Conservation (phyloP, 2,797 vertebrate genomes). For the Synaphobranchus kaupii region DNA sequence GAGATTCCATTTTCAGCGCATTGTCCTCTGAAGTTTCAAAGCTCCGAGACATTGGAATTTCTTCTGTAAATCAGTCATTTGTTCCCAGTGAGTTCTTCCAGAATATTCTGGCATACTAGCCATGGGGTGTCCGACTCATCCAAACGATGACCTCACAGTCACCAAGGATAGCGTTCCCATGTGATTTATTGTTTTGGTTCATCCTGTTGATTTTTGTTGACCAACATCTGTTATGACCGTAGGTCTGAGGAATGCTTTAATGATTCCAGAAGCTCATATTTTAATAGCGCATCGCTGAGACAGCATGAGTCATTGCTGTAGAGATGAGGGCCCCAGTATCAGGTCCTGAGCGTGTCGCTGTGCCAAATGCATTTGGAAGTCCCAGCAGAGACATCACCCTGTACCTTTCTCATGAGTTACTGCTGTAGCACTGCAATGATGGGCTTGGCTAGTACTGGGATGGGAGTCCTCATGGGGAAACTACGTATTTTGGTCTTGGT, state of each 20-base stretch:
- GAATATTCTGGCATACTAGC: not conserved
- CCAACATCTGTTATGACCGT: constrained; percentile 1
- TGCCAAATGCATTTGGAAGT: not conserved
- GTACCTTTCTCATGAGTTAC: not conserved
- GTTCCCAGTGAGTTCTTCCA: not conserved
- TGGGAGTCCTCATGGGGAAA: not conserved
- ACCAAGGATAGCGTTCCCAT: not conserved
- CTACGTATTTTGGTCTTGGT: too few relatives aligned
- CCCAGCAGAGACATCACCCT: not conserved
- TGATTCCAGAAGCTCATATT: not conserved
- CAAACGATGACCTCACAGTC: constrained; percentile 1
- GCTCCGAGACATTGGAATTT: not conserved
- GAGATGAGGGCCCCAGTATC: not conserved
- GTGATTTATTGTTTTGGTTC: not conserved
- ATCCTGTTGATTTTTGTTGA: constrained; percentile 9
- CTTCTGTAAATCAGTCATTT: not conserved
- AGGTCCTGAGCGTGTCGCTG: not conserved
- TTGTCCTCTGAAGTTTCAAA: not conserved
- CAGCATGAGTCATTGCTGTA: not conserved
- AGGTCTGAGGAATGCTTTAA: not conserved
- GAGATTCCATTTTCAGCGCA: not conserved
- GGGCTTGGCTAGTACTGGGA: not conserved
- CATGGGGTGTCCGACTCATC: not conserved
- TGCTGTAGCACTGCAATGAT: not conserved
- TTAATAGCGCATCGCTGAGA: not conserved